Evolutionary conservation across 2,888 invertebrate species (phyloP), one percentile per base, ranked within the genome.

Genomic region (Calameuta filiformis): DNA sequence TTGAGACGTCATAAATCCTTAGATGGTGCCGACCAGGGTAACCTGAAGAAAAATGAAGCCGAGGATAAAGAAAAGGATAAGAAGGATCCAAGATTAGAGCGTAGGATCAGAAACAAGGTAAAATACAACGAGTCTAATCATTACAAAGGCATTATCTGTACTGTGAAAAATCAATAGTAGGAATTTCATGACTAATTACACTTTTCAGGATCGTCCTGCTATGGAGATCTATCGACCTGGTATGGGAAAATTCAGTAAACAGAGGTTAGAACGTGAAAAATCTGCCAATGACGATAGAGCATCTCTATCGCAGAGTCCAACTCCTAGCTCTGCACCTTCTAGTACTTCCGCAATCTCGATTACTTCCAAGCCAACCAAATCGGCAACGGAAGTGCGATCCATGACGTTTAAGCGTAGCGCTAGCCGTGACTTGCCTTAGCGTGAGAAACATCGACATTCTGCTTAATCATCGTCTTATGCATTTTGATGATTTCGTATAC

Each of bases 211-310:
- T 92, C 95, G 98, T 71, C 98, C 98, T 35, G 96, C 97, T 73
- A 95, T 97, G 89, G 96, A 96, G 80, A 96, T 98, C 84, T 98
- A 98, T 91, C 95, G 97, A 84, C 98, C 98, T 0, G 97, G 97
- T 34, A 97, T 96, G 96, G 94, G 96, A n/a, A 94, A 94, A 86
- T 95, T 96, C 89, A 94, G 95, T 86, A 95, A 95, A 89, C 95
- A 95, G 85, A 93, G 91, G n/a, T 80, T 92, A 69, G 91, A 91
- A 79, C 87, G 91, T 68, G 91, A 90, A 81, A 91, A 91, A 81
- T 90, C 90, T 0, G 88, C 79, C 78, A 89, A 90, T 30, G 90
- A 90, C 34, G 90, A 91, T 69, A 87, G 90, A 56, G 88, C 88
- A 9, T 90, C 91, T 1, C 86, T 89, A 23, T 91, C 90, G 0